Conservation (phyloP, 2,888 invertebrate genomes). For the Laspeyria flexula region DNA sequence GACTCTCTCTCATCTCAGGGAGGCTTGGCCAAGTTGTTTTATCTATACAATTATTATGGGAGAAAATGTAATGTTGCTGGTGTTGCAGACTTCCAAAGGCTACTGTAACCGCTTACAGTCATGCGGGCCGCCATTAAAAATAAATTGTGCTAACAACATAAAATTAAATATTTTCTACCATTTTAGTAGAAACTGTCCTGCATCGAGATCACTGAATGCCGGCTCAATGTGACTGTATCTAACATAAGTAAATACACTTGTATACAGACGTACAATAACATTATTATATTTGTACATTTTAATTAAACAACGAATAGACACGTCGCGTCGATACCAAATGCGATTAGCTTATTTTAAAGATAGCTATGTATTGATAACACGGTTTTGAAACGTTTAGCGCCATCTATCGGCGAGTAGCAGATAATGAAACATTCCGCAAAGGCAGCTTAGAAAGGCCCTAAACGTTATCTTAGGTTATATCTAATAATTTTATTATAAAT, state of each 20-base stretch:
- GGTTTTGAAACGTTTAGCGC: constrained; percentile 6
- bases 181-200: constrained; percentile 16
- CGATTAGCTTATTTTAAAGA: not conserved
- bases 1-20: no score
- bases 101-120: no score
- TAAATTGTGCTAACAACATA: no score
- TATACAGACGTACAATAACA: constrained; percentile 3
- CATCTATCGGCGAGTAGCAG: constrained; percentile 37
- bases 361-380: not conserved
- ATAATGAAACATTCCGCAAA: not conserved
- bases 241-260: not conserved
- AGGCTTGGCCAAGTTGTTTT: no score
- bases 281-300: not conserved
- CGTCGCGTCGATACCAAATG: constrained; percentile 12
- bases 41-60: no score
- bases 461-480: no score
- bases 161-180: constrained; percentile 3
- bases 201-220: constrained; percentile 21
- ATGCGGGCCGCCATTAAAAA: no score
- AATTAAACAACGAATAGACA: not conserved
- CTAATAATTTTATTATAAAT: no score
- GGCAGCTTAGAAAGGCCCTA: no score
- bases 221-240: constrained; percentile 32
- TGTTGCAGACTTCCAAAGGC: no score
- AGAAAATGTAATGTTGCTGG: no score